Evolutionary conservation across 2,888 invertebrate species (phyloP), one percentile per base, ranked within the genome.

Genomic region (Agrotis exclamationis): DNA sequence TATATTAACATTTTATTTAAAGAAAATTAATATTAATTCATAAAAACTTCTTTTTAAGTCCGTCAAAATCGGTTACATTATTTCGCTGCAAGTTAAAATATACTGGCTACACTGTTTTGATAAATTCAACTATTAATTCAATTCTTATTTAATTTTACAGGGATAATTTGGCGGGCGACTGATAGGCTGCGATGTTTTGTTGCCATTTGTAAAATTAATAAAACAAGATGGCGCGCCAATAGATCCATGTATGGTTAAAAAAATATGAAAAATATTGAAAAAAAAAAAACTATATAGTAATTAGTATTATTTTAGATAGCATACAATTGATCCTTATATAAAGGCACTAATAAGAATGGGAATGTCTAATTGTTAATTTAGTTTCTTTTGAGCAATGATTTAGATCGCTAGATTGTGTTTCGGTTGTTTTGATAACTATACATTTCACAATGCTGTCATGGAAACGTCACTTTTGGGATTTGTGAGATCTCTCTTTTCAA

Each of bases 271-370:
- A 47, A 1, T 44, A 48, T 54, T 44, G 39, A 24, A 7, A 64
- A 62, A 45, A 62, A 45, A n/a, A 39, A 16, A 6, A 39, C 4
- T 56, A 14, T 54, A 54, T 45, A 48, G 14, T 48, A 16, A 44
- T 44, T 45, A 68, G 1, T 3, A 50, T 57, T 45, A 50, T 33
- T 74, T 28, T 60, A 69, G 16, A 69, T 60, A 69, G 45, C 45
- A 39, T 76, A 74, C 56, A 70, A 51, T 74, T 70, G 74, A 70
- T 76, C 77, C 73, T 60, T 76, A 50, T 47, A 9, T 50, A 60
- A 74, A 74, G 74, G 74, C 74, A 74, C 70, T 74, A 59, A 59
- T 13, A 45, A 50, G 70, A 60, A 70, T n/a, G 60, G 58, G 50
- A 76, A 74, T 76, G 33, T 47, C 24, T 60, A 69, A 53, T 48